Evolutionary conservation across 2,888 invertebrate genomes (phyloP), one percentile per base, ranked within the genome.

Genomic region (Oasisia sp.): DNA sequence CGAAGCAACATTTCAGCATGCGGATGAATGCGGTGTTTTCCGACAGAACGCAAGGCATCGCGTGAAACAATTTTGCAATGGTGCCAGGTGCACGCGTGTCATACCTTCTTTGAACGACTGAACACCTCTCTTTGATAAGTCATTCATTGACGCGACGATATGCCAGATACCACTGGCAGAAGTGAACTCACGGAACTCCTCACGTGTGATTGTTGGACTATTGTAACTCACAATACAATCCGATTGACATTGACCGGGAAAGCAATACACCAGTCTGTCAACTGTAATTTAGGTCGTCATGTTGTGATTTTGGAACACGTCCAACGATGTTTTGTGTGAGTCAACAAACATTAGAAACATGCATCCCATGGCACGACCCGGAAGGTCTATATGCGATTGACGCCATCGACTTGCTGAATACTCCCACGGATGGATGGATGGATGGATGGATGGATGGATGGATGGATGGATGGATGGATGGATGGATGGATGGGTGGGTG

Each of bases 101-200:
- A 32, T 91, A 12, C 38, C 38, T 91, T 91, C 91, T 3, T 91
- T 91, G 91, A 91, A 91, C 11, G 91, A 38, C 44, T 91, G 91
- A 38, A 91, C 38, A 38, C 1, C 91, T 91, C 91, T 91, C 44
- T 91, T 32, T 38, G 38, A 45, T 44, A 91, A 44, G 32, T 38
- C 91, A 44, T 91, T 32, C 44, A 12, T 38, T 91, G 91, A 91
- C 27, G 91, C 44, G 45, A 12, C 9, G 19, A 91, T 44, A 91
- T 91, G 32, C 5, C 91, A 38, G n/a, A 91, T 9, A 11, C 50
- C 50, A 50, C 32, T 91, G 32, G 11, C 91, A n/a, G 44, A 32
- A 12, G 38, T 32, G 91, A 91, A 38, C 38, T 91, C 91, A 32
- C 12, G 32, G 44, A 91, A 91, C 44, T 91, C 32, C n/a, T n/a